Conservation (phyloP, 2,113 vertebrate species). For the Nesoenas mayeri region DNA sequence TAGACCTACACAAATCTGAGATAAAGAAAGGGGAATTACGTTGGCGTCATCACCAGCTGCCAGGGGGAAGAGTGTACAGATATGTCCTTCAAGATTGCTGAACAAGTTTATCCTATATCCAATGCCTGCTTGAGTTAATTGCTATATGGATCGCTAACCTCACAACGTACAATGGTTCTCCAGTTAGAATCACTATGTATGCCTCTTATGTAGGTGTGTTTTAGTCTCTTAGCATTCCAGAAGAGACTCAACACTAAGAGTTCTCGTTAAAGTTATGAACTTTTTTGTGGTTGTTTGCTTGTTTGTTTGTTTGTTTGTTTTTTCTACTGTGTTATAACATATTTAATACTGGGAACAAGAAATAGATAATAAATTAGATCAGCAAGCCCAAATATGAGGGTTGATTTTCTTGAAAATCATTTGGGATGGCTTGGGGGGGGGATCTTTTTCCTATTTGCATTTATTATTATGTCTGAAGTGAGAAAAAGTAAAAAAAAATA, state of each 20-base stretch:
- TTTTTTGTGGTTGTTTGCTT: too few species aligned
- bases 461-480: not conserved
- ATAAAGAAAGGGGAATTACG: not conserved
- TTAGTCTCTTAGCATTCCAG: not conserved
- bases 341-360: not conserved
- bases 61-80: not conserved
- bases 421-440: not conserved
- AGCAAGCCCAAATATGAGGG: not conserved
- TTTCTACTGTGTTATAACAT: not conserved
- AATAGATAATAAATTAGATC: not conserved
- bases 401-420: not conserved
- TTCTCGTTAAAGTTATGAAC: not conserved
- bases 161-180: not conserved
- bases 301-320: too few species aligned
- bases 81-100: not conserved
- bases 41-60: rapidly evolving
- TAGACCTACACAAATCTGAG: not conserved
- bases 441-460: not conserved
- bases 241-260: not conserved
- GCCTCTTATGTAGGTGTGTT: not conserved
- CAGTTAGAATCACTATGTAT: not conserved
- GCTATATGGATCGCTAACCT: not conserved
- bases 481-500: not conserved
- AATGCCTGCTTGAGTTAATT: rapidly evolving
- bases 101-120: not conserved